Base-by-base conservation (phyloP, 53 echinoderm and acorn worm species). In the Henricia sp. region DNA sequence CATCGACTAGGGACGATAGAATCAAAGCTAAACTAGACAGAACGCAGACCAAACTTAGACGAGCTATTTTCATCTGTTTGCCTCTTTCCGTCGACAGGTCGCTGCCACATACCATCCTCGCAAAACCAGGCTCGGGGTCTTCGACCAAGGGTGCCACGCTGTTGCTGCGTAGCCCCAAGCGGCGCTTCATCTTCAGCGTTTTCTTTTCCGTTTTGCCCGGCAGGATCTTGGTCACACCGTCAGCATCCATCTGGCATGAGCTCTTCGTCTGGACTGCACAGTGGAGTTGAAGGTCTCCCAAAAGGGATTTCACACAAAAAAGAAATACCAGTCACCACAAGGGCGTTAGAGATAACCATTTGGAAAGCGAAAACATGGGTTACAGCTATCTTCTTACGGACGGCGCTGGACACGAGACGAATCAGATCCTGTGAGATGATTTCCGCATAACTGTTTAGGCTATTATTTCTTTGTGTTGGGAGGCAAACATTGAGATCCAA, bases 1-100 rank as follows among this genome's bases (percentile, higher is more conserved):
- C 78, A 28, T 83, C 88, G 17, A 84, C 84, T 8, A 88, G 52
- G 2, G 91, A 75, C 1, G 88, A 70, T 9, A 70, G 29, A 19
- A 91, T 52, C 0, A 91, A 52, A 43, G 83, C 75, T 17, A 91
- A 54, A n/a, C 84, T 42, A 2, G 88, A 84, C 6, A 91, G 52
- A 9, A 66, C 88, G 66, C 91, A 91, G 6, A 91, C 62, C 28
- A 91, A 39, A 59, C 91, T 71, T 26, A 88, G 74, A 0, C 88
- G 84, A 53, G 84, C 62, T 20, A 87, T 87, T 50, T 91, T 84
- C 25, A 88, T 63, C 3, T 77, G 77, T 34, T 88, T 87, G 4
- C 91, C 91, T 42, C 88, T 67, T 57, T 91, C 91, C 42, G 91
- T 70, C 1, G 91, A 80, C 37, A 91, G 53, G 51, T 91, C 87